Evolutionary conservation across 1,140 invertebrate species (phyloP), one percentile per base, ranked within the genome.

Genomic region (Schlechtendalia chinensis): DNA sequence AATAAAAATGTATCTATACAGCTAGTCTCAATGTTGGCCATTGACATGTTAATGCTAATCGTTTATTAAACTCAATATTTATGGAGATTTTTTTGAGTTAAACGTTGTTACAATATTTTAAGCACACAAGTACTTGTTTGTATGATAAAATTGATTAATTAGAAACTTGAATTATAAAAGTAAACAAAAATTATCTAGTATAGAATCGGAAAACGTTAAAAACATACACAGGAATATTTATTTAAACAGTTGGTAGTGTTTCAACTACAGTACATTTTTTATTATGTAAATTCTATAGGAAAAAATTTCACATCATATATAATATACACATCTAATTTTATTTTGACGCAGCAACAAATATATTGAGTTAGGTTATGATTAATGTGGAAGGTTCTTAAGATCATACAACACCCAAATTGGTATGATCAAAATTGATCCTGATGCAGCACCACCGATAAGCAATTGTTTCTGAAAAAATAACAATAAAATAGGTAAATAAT

Each of bases 321-420:
- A 39, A 39, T 39, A 8, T 75, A 75, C 27, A 58, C n/a, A 58
- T 58, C 32, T 75, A 75, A 54, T 54, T 72, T 71, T 32, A 72
- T 53, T 29, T 53, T 72, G 24, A 71, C 50, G 32, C 8, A 4
- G 69, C 29, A 45, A 58, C 29, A 22, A 75, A 45, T 58, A 59
- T 24, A 75, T 72, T 53, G 39, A 58, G 24, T 39, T 11, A 72
- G 24, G 32, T 3, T 39, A 39, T 29, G 16, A 58, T 58, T 39
- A 32, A 32, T 32, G 17, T 16, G 75, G 75, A 39, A 79, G 56
- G 11, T 19, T 59, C 45, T 79, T 79, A 14, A 79, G 24, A 27
- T 79, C 75, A 29, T 79, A 79, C 10, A 79, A 61, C 29, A 59
- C 54, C 75, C 75, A 79, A 50, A 79, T 79, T 12, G 75, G 75